Base-by-base conservation (phyloP, 1,140 invertebrate species). In the Rhizoglyphus robini region DNA sequence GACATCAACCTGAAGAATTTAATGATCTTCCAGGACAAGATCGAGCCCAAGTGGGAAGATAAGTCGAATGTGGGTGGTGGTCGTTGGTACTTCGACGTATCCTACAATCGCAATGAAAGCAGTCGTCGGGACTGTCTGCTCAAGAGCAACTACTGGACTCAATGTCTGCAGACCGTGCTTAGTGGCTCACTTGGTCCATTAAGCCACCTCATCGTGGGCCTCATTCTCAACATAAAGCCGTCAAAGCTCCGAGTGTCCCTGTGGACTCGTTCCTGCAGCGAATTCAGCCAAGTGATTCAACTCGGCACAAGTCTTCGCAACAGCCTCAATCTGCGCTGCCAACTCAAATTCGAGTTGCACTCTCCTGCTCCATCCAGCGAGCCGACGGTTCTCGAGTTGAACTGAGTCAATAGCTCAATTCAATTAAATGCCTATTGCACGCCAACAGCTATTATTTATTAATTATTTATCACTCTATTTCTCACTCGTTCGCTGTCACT, bases 11-110 rank as follows among this genome's bases (percentile, higher is more conserved):
- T n/a, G 5, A 23, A 38, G 5, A 59, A 38, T 2, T 13, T 60
- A 15, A 60, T 60, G 58, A 34, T 60, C 15, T 60, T 60, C 29
- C 58, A 27, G 13, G 58, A 60, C 2, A 15, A 13, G 3, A 60
- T 60, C 15, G 58, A 60, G 29, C 58, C 58, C n/a, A 60, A 60
- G 29, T 60, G 58, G 58, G 58, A 60, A 18, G 32, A 60, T 46
- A 1, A 18, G 29, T 18, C 15, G 11, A 60, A 60, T 46, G 30
- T 29, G 23, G 58, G 58, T 27, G 58, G 58, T 27, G 58, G 58
- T 29, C 3, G 58, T 20, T 60, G 58, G 58, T 60, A n/a, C 27
- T 60, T 60, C 36, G 58, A 60, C 29, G 27, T 32, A 4, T 32
- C 58, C n/a, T 29, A 29, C 29, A 60, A 46, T 3, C 58, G 27